A percentile compares a stretch with the other conserved stretches of the same genome.
phyloP scores from a whole-genome alignment of 2,113 vertebrate genomes.

The Puma concolor region DNA sequence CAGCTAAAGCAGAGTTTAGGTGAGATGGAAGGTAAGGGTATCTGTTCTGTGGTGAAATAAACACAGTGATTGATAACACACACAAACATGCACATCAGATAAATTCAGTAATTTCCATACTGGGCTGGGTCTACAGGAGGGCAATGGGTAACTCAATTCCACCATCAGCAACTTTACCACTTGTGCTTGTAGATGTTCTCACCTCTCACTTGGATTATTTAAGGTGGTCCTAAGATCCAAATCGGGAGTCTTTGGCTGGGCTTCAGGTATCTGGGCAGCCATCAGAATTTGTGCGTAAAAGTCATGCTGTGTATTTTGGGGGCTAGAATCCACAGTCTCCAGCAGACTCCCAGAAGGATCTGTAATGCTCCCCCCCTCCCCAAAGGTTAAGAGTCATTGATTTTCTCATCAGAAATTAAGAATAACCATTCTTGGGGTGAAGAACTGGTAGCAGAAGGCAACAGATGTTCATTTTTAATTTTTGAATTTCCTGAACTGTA shows the following conservation, averaged over 20 bases:
- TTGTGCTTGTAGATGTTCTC: background rate
- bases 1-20: background rate
- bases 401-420: constrained; percentile 66
- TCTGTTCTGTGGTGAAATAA: background rate
- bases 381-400: constrained; percentile 51
- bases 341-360: background rate
- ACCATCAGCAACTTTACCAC: background rate
- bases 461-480: constrained; percentile 25
- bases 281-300: background rate
- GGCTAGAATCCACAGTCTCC: background rate
- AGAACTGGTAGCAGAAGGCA: background rate
- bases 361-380: background rate
- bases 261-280: background rate
- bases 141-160: background rate
- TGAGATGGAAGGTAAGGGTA: background rate
- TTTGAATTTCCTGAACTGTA: background rate
- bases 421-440: constrained; percentile 1
- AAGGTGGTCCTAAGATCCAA: background rate
- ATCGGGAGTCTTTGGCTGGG: background rate
- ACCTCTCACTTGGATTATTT: background rate
- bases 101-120: background rate
- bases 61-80: background rate
- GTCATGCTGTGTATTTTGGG: background rate
- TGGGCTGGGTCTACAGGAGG: background rate
- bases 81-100: background rate